Conservation (phyloP, 2,113 vertebrate genomes). For the Columba janthina region DNA sequence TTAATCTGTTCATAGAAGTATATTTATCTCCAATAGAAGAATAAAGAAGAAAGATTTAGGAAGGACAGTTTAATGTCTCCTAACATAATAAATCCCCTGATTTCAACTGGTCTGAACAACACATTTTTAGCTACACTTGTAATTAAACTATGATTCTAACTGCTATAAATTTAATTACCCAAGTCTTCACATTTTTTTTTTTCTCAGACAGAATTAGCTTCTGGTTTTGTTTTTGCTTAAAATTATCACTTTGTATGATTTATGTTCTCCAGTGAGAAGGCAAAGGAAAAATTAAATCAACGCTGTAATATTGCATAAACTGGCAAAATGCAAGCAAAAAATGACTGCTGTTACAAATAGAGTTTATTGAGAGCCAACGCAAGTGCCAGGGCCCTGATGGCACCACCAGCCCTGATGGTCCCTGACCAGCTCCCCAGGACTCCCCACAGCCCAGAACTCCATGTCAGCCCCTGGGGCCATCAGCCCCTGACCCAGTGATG, state of each 20-base stretch:
- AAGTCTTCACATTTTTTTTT: neutral
- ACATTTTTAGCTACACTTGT: neutral
- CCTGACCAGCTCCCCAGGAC: fast-evolving
- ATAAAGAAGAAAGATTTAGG: constrained; percentile 3
- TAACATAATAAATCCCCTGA: neutral
- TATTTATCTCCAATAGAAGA: constrained; percentile 16
- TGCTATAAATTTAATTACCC: neutral
- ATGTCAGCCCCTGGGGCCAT: fast-evolving
- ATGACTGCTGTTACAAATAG: neutral
- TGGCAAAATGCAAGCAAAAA: neutral
- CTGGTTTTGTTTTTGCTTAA: neutral
- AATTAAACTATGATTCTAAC: constrained; percentile 27
- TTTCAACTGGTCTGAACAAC: neutral
- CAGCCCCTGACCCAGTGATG: neutral
- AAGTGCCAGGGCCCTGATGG: neutral
- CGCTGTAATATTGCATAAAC: neutral
- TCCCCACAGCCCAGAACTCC: neutral
- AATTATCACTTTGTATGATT: neutral
- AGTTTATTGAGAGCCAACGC: neutral
- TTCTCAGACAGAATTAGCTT: constrained; percentile 10
- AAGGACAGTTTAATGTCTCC: neutral
- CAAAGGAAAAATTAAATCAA: neutral
- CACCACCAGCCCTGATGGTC: neutral
- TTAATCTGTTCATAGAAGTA: neutral
- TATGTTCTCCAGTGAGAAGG: neutral